Base-by-base conservation (phyloP, 2,797 vertebrate species). In the Oryzias sinensis region DNA sequence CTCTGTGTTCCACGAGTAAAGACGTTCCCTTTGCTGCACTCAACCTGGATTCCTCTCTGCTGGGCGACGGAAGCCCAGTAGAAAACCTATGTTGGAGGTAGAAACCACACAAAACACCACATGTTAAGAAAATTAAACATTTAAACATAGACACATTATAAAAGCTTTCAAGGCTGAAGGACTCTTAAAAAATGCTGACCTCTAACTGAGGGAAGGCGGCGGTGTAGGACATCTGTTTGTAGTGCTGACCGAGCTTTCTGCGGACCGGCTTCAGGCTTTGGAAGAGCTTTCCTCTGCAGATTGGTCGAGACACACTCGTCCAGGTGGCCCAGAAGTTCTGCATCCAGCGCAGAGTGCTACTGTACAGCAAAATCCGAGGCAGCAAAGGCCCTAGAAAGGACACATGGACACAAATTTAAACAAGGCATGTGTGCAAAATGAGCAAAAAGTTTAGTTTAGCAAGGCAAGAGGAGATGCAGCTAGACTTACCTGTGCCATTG, bases 251-350 rank as follows among this genome's bases (percentile, higher is more conserved):
- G 56, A 99, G 92, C 88, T 99, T 99, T 86, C 93, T 98, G 75
- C 96, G 97, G 63, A 91, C 74, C 2, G 96, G 95, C 68, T 94
- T 93, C 84, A 98, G 88, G 84, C 95, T 98, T 75, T 94, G 93
- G 75, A 99, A 98, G 73, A 99, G 95, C 66, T 96, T 97, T 51
- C 97, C 97, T 37, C 97, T 91, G 85, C 97, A 98, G 83, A 99
- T 97, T 18, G 97, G 97, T 14, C 96, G 93, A 2, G 96, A 98
- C 29, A 98, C 94, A 0, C 93, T 93, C 60, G 94, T 98, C 97
- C 97, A 98, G 0, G 96, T 99, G 62, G 97, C 97, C 96, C 96
- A 98, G 59, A 99, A 99, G 88, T 99, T 99, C 78, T 99, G 97
- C 97, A 99, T 99, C 97, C 97, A 99, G 60, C 97, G 97, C 64